These are phyloP conservation scores for Myrmecobius fasciatus DNA, from an alignment of 2,113 vertebrate species.

Conservation along the genomic window DNA sequence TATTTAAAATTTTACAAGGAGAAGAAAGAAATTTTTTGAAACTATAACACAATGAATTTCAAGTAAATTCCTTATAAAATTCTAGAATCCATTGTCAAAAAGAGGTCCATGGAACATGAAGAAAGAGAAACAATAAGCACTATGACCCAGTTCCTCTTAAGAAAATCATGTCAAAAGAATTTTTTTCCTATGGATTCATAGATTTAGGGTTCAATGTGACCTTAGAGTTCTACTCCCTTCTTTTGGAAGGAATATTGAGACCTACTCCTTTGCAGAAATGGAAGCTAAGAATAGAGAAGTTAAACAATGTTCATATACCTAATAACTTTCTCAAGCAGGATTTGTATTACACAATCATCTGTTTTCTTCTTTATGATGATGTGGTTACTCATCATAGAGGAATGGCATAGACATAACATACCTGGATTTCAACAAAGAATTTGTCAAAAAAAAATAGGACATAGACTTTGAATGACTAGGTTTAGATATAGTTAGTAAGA, in stretches of 20 bases:
- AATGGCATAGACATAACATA: background rate
- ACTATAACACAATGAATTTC: background rate
- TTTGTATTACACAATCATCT: background rate
- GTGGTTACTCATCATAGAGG: background rate
- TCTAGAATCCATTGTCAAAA: background rate
- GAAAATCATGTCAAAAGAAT: background rate
- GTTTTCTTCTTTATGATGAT: background rate
- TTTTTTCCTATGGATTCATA: background rate
- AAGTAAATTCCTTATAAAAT: background rate
- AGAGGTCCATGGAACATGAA: background rate
- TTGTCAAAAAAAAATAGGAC: background rate
- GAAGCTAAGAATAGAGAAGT: background rate
- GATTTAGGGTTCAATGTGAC: background rate
- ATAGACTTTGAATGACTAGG: background rate
- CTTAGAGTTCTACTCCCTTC: background rate
- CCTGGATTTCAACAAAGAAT: background rate
- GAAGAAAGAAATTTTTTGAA: background rate
- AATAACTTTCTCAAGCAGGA: background rate
- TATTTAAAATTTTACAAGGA: background rate
- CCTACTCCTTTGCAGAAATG: background rate
- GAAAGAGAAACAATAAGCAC: background rate
- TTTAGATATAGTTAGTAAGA: background rate
- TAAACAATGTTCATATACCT: background rate
- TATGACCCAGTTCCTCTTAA: background rate
- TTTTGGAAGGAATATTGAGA: background rate